Base-by-base conservation (phyloP, 1,140 invertebrate species). In the Temnothorax curvispinosus region DNA sequence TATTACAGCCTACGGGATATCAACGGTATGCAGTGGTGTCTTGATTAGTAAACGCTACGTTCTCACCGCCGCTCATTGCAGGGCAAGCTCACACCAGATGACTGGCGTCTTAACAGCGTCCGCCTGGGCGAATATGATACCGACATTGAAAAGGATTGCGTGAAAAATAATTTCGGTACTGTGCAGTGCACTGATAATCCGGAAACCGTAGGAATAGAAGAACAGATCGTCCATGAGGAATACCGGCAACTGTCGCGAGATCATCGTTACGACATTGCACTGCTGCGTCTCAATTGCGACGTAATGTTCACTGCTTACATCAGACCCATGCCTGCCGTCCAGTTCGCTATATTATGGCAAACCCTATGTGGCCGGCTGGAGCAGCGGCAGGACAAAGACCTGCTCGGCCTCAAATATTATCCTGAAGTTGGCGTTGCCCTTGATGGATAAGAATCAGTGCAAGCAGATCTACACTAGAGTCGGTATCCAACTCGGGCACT, bases 51-150 rank as follows among this genome's bases (percentile, higher is more conserved):
- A 95, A 7, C 95, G 96, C 4, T 97, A 97, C 94, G 95, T 98
- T 0, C 62, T 97, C 1, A 99, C 98, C 0, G 98, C 98, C 0
- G 98, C 97, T 0, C 98, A 99, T 93, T 99, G 98, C 90, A 96
- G 86, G 97, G 97, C 21, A 95, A 95, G 21, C 95, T 96, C 71
- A 89, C 96, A 58, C 96, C 96, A 7, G 89, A 85, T 27, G 94
- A 91, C 8, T 97, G 96, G 96, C 93, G 89, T 11, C 85, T 96
- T 93, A 87, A 91, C 0, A 93, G 94, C 13, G 96, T 97, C 0
- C 96, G 97, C 2, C 89, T 97, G 2, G 97, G 97, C 11, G 97
- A 97, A 90, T 96, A 97, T 92, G 94, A 97, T 86, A 96, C 96
- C 0, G 92, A 91, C 0, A 95, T 93, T 0, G 95, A 96, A 18